A percentile compares a stretch with the other conserved stretches of the same genome.
Evolutionary conservation across 2,797 vertebrate genomes (phyloP).

Genomic region (Gymnocypris eckloni): DNA sequence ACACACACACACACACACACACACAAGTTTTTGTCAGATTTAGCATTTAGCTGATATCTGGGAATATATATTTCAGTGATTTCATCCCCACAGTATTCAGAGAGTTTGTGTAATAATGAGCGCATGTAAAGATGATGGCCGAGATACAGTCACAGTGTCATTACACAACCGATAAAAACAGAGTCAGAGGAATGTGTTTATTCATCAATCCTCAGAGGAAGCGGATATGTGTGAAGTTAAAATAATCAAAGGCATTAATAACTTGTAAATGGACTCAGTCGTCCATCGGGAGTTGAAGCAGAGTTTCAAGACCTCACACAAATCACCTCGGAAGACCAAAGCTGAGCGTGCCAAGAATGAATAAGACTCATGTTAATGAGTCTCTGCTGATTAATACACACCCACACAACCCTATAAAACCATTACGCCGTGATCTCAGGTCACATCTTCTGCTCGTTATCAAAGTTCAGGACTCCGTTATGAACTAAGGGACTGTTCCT

Average conservation of each 20-base stretch:
- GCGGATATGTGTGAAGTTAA: not conserved
- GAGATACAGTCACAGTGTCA: not conserved
- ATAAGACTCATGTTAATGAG: not conserved
- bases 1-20: too few relatives aligned
- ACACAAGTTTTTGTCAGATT: not conserved
- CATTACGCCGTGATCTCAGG: not conserved
- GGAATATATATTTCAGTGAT: not conserved
- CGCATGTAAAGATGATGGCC: not conserved
- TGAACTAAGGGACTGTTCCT: not conserved
- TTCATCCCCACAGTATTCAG: not conserved
- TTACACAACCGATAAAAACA: not conserved
- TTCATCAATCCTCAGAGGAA: not conserved
- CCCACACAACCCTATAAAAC: not conserved
- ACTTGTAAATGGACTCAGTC: not conserved
- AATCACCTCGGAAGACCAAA: not conserved
- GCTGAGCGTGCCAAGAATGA: not conserved
- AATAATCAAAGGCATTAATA: not conserved
- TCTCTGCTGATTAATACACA: not conserved
- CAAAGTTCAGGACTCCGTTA: not conserved
- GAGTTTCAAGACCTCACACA: not conserved
- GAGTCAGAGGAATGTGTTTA: not conserved
- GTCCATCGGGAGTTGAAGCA: not conserved
- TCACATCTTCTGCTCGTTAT: not conserved
- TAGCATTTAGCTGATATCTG: not conserved
- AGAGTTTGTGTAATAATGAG: not conserved